A percentile compares a stretch with the other conserved stretches of the same genome.
phyloP scores from a whole-genome alignment of 2,888 invertebrate species.

The Lycophotia porphyrea region DNA sequence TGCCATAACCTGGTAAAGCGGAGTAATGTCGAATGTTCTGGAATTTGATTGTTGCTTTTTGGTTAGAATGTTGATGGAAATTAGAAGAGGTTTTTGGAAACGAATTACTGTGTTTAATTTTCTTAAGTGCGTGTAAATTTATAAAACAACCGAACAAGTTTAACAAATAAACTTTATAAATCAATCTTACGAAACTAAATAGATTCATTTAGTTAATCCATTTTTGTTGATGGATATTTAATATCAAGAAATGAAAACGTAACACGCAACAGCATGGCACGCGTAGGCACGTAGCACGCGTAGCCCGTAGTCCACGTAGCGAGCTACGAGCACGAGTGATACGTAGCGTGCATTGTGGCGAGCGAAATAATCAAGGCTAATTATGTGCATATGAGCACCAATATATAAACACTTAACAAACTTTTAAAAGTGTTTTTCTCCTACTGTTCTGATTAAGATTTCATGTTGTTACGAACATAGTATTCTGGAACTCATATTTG shows the following conservation, averaged over 20 bases:
- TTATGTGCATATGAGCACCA: too few relatives aligned
- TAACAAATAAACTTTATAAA: background rate
- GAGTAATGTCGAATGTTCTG: slow-evolving; percentile 22
- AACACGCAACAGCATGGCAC: background rate
- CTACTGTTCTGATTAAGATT: too few relatives aligned
- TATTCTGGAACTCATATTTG: too few relatives aligned
- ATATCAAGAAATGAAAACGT: too few relatives aligned
- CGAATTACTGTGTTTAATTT: background rate
- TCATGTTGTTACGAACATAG: too few relatives aligned
- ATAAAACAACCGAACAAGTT: background rate
- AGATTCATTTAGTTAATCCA: background rate
- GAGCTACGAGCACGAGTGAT: background rate
- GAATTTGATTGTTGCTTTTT: slow-evolving; percentile 18
- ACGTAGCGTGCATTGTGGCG: background rate
- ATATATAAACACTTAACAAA: too few relatives aligned
- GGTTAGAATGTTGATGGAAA: slow-evolving; percentile 22
- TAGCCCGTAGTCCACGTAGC: background rate
- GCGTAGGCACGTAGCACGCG: background rate
- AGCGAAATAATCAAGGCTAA: background rate
- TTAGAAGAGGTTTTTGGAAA: background rate
- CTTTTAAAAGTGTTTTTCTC: too few relatives aligned
- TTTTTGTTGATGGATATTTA: background rate
- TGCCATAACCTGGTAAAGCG: slow-evolving; percentile 17
- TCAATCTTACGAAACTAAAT: background rate
- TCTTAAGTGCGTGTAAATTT: background rate